Evolutionary conservation across 2,113 vertebrate genomes (phyloP).

Genomic region (Xyliphius kryptos): DNA sequence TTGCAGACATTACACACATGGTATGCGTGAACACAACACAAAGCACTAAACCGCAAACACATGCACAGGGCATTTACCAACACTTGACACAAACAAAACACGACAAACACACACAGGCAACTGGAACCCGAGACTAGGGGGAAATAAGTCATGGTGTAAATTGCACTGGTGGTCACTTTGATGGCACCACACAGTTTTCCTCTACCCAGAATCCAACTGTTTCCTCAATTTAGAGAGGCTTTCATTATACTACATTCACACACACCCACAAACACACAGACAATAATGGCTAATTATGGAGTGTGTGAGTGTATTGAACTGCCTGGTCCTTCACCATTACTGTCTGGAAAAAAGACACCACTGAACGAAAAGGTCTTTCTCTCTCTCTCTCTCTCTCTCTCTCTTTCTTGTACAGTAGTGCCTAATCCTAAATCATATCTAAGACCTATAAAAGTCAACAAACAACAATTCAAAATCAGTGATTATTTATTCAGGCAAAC

Average conservation of each 20-base stretch:
- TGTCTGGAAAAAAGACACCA: slow-evolving; percentile 56
- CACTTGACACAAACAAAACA: slow-evolving; percentile 21
- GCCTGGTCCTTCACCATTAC: slow-evolving; percentile 52
- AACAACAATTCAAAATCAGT: too few species aligned
- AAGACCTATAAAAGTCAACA: too few species aligned
- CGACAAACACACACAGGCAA: slow-evolving; percentile 43
- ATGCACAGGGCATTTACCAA: slow-evolving; percentile 18
- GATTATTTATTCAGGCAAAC: background rate
- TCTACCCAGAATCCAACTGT: slow-evolving; percentile 62
- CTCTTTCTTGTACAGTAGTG: too few species aligned
- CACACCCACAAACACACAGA: slow-evolving; percentile 55
- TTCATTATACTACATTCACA: slow-evolving; percentile 60
- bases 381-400: slow-evolving; percentile 22
- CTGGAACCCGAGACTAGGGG: slow-evolving; percentile 53
- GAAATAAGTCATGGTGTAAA: slow-evolving; percentile 73
- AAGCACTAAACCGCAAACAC: slow-evolving; percentile 53
- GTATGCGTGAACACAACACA: slow-evolving; percentile 1
- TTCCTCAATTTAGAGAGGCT: slow-evolving; percentile 60
- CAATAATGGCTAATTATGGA: slow-evolving; percentile 75
- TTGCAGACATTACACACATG: slow-evolving; percentile 5
- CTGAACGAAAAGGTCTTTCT: slow-evolving; percentile 27
- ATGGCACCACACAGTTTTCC: slow-evolving; percentile 67
- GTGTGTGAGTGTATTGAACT: slow-evolving; percentile 56
- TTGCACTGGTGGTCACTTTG: slow-evolving; percentile 68
- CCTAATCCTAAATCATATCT: too few species aligned